A percentile compares a stretch with the other conserved stretches of the same genome.
Evolutionary conservation across 1,140 invertebrate species (phyloP).

Genomic region (Nautilus pompilius): DNA sequence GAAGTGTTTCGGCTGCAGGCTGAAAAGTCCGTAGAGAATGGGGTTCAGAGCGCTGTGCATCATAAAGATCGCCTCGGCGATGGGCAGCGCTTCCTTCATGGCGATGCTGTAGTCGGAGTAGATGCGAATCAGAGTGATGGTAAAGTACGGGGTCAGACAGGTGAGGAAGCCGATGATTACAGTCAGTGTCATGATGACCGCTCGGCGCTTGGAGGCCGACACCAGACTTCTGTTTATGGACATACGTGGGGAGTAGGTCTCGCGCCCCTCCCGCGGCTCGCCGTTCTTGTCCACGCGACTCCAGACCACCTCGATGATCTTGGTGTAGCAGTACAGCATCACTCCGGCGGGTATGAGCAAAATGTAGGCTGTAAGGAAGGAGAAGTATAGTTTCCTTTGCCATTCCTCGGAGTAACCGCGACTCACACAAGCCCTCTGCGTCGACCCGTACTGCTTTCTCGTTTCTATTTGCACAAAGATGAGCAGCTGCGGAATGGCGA

Average conservation of each 20-base stretch:
- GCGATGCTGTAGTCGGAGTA: conserved; percentile 55
- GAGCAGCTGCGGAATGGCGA: conserved; percentile 56
- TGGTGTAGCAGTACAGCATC: conserved; percentile 56
- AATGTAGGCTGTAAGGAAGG: conserved; percentile 54
- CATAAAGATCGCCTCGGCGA: conserved; percentile 54
- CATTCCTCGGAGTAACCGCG: conserved; percentile 55
- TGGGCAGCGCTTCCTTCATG: conserved; percentile 37
- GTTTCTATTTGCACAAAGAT: conserved; percentile 50
- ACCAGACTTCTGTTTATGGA: conserved; percentile 34
- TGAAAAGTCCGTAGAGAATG: conserved; percentile 57
- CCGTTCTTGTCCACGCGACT: conserved; percentile 12
- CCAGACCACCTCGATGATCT: conserved; percentile 56
- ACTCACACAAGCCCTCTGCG: conserved; percentile 45
- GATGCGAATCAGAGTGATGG: conserved; percentile 47
- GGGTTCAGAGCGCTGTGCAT: conserved; percentile 57
- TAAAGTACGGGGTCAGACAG: conserved; percentile 57
- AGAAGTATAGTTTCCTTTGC: conserved; percentile 57
- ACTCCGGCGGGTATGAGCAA: conserved; percentile 53
- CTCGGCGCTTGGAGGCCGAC: conserved; percentile 39
- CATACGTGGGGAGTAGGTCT: conserved; percentile 15
- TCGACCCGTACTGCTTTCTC: conserved; percentile 29
- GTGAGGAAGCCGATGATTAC: conserved; percentile 56
- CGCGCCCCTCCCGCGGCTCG: neutral
- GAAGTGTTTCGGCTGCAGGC: conserved; percentile 30
- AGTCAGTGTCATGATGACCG: conserved; percentile 55